A percentile compares a stretch with the other conserved stretches of the same genome.
Evolutionary conservation across 2,797 vertebrate species (phyloP).

Genomic region (Nannoperca obscura): DNA sequence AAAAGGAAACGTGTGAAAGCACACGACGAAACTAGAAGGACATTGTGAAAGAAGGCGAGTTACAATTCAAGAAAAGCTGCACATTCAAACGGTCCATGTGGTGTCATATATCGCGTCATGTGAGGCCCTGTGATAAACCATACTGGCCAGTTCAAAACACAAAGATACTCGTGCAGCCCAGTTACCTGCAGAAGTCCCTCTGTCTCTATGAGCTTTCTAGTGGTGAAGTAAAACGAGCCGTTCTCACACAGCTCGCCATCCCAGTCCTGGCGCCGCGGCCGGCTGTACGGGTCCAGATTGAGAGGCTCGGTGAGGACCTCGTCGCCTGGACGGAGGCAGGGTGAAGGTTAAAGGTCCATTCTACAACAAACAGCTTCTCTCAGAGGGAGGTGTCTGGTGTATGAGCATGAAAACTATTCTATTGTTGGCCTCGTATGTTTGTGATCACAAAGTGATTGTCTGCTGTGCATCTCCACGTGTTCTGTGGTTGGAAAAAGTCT

Average conservation of each 20-base stretch:
- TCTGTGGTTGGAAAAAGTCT: too few relatives aligned
- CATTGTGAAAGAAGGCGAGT: not conserved
- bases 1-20: too few relatives aligned
- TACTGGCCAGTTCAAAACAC: not conserved
- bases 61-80: not conserved
- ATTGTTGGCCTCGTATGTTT: too few relatives aligned
- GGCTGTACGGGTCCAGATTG: conserved; percentile 88
- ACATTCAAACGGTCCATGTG: not conserved
- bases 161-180: not conserved
- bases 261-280: conserved; percentile 95
- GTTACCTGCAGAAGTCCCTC: conserved; percentile 88
- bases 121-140: not conserved
- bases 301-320: conserved; percentile 76
- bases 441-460: too few relatives aligned
- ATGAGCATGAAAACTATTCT: too few relatives aligned
- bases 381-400: too few relatives aligned
- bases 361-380: not conserved
- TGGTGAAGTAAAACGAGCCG: conserved; percentile 93
- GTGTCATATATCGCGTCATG: not conserved
- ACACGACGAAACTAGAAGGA: not conserved
- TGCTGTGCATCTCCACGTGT: too few relatives aligned
- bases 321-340: conserved; percentile 16
- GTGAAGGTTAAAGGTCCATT: not conserved
- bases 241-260: conserved; percentile 95
- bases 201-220: conserved; percentile 79